Conservation (phyloP, 2,113 vertebrate species). For the Cavia aperea region DNA sequence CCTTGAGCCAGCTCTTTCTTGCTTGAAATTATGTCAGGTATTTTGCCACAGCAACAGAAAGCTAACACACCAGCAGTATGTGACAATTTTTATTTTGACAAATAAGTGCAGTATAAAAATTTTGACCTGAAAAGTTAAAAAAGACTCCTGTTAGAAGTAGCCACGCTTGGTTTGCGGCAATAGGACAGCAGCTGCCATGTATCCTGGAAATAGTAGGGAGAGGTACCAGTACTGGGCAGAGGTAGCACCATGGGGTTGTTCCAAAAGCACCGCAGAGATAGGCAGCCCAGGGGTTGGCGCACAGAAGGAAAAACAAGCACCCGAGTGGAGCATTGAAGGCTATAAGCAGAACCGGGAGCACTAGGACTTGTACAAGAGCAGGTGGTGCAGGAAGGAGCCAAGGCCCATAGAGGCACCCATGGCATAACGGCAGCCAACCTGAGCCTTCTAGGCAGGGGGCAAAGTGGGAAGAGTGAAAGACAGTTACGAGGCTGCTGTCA, state of each 20-base stretch:
- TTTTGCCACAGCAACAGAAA: background rate
- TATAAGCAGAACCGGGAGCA: background rate
- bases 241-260: background rate
- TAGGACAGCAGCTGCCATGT: background rate
- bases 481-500: constrained; percentile 39
- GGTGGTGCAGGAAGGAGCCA: background rate
- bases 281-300: background rate
- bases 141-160: background rate
- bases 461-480: background rate
- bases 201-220: background rate
- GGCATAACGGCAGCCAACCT: background rate
- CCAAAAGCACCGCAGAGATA: background rate
- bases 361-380: no score
- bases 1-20: background rate
- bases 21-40: background rate
- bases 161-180: background rate
- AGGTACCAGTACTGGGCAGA: background rate
- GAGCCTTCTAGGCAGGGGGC: background rate
- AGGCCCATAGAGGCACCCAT: background rate
- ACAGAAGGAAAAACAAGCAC: background rate
- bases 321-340: background rate
- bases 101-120: constrained; percentile 72
- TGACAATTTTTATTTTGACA: constrained; percentile 77
- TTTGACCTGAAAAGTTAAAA: constrained; percentile 68
- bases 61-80: constrained; percentile 27